phyloP scores from a whole-genome alignment of 2,113 vertebrate species.

The Taurulus bubalis region DNA sequence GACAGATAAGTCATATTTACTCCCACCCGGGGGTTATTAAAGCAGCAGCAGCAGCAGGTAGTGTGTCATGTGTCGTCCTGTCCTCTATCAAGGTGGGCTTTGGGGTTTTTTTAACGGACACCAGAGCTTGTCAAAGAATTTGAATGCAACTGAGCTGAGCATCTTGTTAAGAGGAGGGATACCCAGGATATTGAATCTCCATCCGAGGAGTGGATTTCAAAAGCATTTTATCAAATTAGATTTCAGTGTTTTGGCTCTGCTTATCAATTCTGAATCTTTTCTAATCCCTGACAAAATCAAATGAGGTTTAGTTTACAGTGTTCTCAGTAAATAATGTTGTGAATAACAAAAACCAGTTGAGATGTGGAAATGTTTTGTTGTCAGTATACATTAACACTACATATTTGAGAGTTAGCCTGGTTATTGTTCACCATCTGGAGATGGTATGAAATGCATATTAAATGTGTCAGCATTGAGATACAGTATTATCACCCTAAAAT shows the following conservation, averaged over 20 bases:
- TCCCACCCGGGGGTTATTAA: conserved; percentile 50
- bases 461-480: not conserved
- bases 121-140: conserved; percentile 3
- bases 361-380: not conserved
- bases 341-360: not conserved
- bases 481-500: too few species aligned
- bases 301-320: not conserved
- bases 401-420: not conserved
- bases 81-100: conserved; percentile 52
- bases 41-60: conserved; percentile 30
- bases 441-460: not conserved
- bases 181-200: not conserved
- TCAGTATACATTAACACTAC: not conserved
- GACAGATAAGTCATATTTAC: conserved; percentile 69
- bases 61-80: conserved; percentile 33
- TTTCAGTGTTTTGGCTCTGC: not conserved
- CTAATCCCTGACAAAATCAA: conserved; percentile 16
- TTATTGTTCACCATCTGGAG: not conserved
- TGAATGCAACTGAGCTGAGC: conserved; percentile 7
- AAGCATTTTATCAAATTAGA: not conserved
- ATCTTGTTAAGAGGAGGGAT: conserved; percentile 3
- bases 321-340: not conserved
- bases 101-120: conserved; percentile 21
- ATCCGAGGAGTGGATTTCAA: not conserved
- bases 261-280: conserved; percentile 2